Conservation (phyloP, 2,888 invertebrate genomes). For the Timandra comae region DNA sequence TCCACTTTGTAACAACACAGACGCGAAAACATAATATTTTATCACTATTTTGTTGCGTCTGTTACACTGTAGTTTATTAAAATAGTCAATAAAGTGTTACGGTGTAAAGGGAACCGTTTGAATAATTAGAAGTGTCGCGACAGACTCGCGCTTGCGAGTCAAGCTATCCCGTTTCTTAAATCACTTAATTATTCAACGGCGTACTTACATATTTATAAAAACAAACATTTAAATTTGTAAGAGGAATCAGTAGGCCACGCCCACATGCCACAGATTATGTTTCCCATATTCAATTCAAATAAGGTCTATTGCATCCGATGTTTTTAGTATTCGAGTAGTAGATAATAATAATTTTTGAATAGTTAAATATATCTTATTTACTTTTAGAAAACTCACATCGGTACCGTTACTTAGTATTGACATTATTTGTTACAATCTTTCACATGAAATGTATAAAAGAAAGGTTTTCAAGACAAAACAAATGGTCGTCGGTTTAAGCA, state of each 20-base stretch:
- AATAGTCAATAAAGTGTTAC: background rate
- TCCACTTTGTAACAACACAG: conserved; percentile 3
- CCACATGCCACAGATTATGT: conserved; percentile 30
- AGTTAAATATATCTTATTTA: conserved; percentile 2
- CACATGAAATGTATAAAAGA: too few relatives aligned
- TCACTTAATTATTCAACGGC: conserved; percentile 31
- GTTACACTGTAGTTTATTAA: background rate
- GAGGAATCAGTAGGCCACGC: conserved; percentile 33
- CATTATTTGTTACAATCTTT: too few relatives aligned
- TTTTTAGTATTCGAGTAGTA: conserved; percentile 1
- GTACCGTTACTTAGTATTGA: too few relatives aligned
- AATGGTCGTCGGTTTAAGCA: conserved; percentile 1
- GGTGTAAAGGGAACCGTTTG: conserved; percentile 17
- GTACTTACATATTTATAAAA: conserved; percentile 31
- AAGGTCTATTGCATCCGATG: conserved; percentile 24
- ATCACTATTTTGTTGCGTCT: too few relatives aligned
- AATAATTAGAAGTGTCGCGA: conserved; percentile 27
- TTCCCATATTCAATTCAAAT: conserved; percentile 57
- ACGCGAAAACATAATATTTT: too few relatives aligned
- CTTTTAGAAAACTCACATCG: too few relatives aligned
- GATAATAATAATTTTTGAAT: conserved; percentile 5
- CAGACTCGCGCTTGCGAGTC: conserved; percentile 26
- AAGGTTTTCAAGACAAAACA: too few relatives aligned
- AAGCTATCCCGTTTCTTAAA: conserved; percentile 19
- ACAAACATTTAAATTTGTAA: conserved; percentile 42